Conservation (phyloP, 2,797 vertebrate species). For the Echeneis naucrates region DNA sequence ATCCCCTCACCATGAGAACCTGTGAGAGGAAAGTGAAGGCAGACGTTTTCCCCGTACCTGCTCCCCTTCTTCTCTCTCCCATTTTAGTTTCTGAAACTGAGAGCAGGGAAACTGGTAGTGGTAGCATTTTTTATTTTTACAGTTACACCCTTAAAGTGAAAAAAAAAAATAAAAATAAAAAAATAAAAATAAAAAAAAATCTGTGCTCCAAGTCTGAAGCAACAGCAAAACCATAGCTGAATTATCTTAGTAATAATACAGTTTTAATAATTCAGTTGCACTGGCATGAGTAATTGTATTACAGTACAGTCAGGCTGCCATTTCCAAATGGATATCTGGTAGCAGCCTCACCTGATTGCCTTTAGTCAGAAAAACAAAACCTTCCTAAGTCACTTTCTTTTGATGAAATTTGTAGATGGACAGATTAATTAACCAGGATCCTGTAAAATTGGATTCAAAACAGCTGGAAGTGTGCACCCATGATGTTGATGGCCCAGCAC, state of each 20-base stretch:
- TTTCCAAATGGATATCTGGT: too few relatives aligned
- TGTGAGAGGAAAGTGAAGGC: constrained; percentile 11
- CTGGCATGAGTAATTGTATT: background rate
- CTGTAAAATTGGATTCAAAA: too few relatives aligned
- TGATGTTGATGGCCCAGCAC: too few relatives aligned
- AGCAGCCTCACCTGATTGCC: background rate
- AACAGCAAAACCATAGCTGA: background rate
- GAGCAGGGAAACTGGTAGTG: constrained; percentile 12
- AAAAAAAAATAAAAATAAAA: too few relatives aligned
- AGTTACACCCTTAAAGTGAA: constrained; percentile 16
- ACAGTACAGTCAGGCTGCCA: background rate
- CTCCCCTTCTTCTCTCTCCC: background rate
- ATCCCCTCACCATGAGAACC: constrained; percentile 22
- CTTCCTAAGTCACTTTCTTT: too few relatives aligned
- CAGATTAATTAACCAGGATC: too few relatives aligned
- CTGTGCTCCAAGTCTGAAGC: background rate
- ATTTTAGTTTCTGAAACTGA: constrained; percentile 22
- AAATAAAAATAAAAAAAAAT: too few relatives aligned
- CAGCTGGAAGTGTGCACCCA: too few relatives aligned
- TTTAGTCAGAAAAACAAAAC: background rate
- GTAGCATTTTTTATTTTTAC: constrained; percentile 2
- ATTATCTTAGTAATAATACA: too few relatives aligned
- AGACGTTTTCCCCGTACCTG: constrained; percentile 16
- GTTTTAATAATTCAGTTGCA: too few relatives aligned
- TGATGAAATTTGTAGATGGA: too few relatives aligned